These are phyloP conservation scores for Drepana falcataria DNA, from an alignment of 2,888 invertebrate species.

Conservation along the genomic window DNA sequence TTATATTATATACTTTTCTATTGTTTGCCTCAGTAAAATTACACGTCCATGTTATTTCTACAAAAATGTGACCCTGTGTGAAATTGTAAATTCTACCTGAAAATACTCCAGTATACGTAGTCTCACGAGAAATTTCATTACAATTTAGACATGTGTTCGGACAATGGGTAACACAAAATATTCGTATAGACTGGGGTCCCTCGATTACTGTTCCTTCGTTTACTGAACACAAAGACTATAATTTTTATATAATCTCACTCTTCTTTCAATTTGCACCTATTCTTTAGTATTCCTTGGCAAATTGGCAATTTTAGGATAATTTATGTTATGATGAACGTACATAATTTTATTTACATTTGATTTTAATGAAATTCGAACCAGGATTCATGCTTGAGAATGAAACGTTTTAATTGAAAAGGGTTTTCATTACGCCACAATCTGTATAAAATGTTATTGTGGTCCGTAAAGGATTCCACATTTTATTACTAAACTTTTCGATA, in stretches of 20 bases:
- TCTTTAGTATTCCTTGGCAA: too few relatives aligned
- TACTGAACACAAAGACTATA: conserved; percentile 23
- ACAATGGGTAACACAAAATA: conserved; percentile 23
- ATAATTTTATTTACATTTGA: too few relatives aligned
- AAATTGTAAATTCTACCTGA: conserved; percentile 3
- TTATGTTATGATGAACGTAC: too few relatives aligned
- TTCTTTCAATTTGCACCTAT: not conserved
- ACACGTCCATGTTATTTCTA: conserved; percentile 5
- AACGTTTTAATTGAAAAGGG: too few relatives aligned
- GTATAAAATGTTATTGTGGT: not conserved
- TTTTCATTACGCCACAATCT: too few relatives aligned
- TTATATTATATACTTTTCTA: conserved; percentile 32
- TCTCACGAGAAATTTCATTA: conserved; percentile 24
- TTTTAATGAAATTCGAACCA: too few relatives aligned
- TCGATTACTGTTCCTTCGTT: conserved; percentile 30
- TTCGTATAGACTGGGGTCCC: conserved; percentile 16
- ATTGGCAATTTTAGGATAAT: too few relatives aligned
- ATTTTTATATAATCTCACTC: conserved; percentile 19
- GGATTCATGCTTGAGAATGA: too few relatives aligned
- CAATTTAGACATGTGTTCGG: conserved; percentile 21
- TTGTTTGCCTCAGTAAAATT: conserved; percentile 24
- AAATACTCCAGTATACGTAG: conserved; percentile 6
- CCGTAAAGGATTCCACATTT: conserved; percentile 41
- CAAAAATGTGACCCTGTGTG: not conserved
- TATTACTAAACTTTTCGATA: conserved; percentile 68